A percentile compares a stretch with the other conserved stretches of the same genome.
Evolutionary conservation across 2,797 vertebrate genomes (phyloP).

Genomic region (Myripristis murdjan): DNA sequence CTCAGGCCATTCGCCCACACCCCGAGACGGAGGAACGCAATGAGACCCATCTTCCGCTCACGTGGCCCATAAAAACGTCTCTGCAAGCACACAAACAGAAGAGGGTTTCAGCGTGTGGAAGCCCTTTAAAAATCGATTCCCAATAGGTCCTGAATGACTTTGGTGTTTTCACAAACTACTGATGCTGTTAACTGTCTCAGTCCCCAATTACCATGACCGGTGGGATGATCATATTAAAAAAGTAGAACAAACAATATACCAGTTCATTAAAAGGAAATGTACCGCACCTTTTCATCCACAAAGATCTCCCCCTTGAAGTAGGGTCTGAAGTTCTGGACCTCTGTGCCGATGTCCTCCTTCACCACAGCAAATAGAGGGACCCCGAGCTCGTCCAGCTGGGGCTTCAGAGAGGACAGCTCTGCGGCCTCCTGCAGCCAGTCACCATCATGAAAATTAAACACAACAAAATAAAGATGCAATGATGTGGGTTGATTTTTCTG

Average conservation of each 20-base stretch:
- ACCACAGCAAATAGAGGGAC: constrained; percentile 94
- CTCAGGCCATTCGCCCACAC: constrained; percentile 92
- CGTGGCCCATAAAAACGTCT: constrained; percentile 92
- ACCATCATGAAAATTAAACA: no score
- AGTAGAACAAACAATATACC: neutral
- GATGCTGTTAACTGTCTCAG: neutral
- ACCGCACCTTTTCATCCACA: constrained; percentile 91
- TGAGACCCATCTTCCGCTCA: constrained; percentile 88
- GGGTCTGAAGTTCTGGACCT: constrained; percentile 91
- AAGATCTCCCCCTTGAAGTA: constrained; percentile 95
- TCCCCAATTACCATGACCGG: neutral
- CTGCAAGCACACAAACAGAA: constrained; percentile 73
- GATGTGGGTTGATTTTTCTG: no score
- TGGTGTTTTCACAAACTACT: neutral
- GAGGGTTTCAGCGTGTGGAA: neutral
- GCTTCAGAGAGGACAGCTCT: constrained; percentile 94
- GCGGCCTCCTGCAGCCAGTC: constrained; percentile 89
- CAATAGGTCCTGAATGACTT: constrained; percentile 25
- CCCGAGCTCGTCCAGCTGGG: constrained; percentile 90
- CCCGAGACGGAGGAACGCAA: constrained; percentile 88
- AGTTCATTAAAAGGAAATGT: neutral
- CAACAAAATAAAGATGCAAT: no score
- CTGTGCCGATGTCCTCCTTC: constrained; percentile 92
- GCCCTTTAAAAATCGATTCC: constrained; percentile 12
- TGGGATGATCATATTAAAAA: neutral